Conservation (phyloP, 2,888 invertebrate genomes). For the Mylabris sibirica region DNA sequence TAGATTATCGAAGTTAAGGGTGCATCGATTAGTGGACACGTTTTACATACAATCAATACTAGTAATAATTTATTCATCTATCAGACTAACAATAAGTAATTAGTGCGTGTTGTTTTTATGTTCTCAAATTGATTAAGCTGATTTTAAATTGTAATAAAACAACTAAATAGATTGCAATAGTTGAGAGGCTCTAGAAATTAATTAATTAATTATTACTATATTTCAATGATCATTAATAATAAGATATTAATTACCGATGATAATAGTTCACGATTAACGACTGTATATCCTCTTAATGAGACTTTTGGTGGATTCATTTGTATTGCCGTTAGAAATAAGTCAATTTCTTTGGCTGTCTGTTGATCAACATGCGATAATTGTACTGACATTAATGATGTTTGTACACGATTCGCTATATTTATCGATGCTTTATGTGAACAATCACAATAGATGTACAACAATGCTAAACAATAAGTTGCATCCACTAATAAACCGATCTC, state of each 20-base stretch:
- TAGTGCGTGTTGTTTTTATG: background rate
- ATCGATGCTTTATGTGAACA: constrained; percentile 72
- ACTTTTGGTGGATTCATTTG: constrained; percentile 76
- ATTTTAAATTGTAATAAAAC: constrained; percentile 74
- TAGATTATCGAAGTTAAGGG: no score
- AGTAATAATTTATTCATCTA: no score
- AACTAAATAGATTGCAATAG: constrained; percentile 72
- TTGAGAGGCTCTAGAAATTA: constrained; percentile 67
- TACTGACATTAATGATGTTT: constrained; percentile 67
- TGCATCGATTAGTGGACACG: no score
- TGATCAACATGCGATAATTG: constrained; percentile 67
- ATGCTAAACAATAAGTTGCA: constrained; percentile 67
- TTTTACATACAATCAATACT: no score
- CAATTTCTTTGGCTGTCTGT: constrained; percentile 71
- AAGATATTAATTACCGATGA: constrained; percentile 65
- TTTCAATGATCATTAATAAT: background rate
- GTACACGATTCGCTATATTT: constrained; percentile 71
- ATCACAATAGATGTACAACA: constrained; percentile 72
- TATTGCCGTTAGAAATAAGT: constrained; percentile 73
- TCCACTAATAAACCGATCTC: constrained; percentile 73
- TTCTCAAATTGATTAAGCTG: constrained; percentile 51
- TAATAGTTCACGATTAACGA: constrained; percentile 71
- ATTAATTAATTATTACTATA: constrained; percentile 8
- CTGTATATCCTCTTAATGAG: constrained; percentile 71
- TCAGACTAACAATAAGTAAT: background rate